Base-by-base conservation (phyloP, 2,797 vertebrate species). In the Catostomus latipinnis region DNA sequence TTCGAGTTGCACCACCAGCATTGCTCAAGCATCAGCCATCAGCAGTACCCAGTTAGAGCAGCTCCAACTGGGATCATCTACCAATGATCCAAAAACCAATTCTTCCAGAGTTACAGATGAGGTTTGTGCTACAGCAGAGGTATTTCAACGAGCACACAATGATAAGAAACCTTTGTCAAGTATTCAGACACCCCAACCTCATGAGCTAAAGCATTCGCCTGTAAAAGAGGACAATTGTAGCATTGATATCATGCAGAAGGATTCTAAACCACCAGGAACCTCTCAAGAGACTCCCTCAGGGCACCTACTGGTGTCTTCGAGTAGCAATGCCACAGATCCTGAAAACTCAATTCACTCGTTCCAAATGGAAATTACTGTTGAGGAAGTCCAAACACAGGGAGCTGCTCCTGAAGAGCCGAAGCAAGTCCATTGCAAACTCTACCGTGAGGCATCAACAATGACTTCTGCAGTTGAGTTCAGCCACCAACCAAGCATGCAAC, bases 381-480 rank as follows among this genome's bases (percentile, higher is more conserved):
- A 83, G 12, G 77, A 78, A 45, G 34, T 78, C 14, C 82, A 84
- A 70, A 78, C 74, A 0, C 77, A 70, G 60, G 74, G 61, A 49
- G 72, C 16, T 48, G 48, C 14, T 22, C 61, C 43, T 9, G 80
- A 82, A 54, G 83, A 83, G 2, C 48, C 58, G 34, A 71, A 71
- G 78, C 57, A 12, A 0, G 87, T 86, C 79, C 80, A 66, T 43
- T 86, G 89, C 49, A 95, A 88, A 84, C 76, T 88, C 66, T 98
- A 94, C 88, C 93, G 85, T 81, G 97, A 99, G 86, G 96, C 88
- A 0, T 94, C 95, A 5, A 99, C 98, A 0, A 99, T 98, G 97
- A 98, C 97, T 0, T 87, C 87, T 80, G 90, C 92, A 4, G n/a
- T 63, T 0, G 90, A 90, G 0, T 76, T 86, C 9, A 88, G 88